Percentiles rank a stretch among this genome's conserved stretches.
Evolutionary conservation across 1,140 invertebrate species (phyloP).

Genomic region (Pachypeltis micranthus): DNA sequence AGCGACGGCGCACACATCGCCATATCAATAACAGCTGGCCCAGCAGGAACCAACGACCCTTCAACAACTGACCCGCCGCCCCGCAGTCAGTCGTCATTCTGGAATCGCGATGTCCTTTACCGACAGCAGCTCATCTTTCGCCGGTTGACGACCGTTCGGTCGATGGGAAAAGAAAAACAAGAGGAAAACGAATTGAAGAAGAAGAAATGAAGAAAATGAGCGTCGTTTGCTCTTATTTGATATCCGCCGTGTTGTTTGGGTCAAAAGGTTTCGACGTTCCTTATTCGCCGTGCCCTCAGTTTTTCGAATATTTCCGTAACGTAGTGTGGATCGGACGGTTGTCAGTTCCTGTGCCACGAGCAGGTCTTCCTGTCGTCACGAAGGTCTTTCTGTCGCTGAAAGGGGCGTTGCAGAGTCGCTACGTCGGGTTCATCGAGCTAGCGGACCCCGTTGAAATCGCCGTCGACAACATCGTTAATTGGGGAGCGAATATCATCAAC

Average conservation of each 20-base stretch:
- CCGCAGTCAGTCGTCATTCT: neutral
- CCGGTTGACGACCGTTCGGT: neutral
- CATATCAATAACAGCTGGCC: neutral
- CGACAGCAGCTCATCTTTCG: neutral
- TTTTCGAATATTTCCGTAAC: neutral
- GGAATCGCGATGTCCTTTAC: neutral
- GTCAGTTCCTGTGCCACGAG: neutral
- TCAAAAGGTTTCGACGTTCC: neutral
- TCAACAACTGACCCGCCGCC: neutral
- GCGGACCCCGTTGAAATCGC: neutral
- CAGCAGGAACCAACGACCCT: neutral
- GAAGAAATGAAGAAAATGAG: no score
- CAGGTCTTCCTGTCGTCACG: neutral
- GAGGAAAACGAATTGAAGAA: no score
- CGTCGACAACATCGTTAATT: conserved; percentile 7
- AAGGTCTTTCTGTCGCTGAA: neutral
- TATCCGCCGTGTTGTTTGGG: neutral
- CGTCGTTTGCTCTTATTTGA: neutral
- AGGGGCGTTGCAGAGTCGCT: neutral
- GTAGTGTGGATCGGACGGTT: neutral
- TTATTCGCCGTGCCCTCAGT: neutral
- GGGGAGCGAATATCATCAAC: neutral
- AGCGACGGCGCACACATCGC: neutral
- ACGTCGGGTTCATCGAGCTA: conserved; percentile 3
- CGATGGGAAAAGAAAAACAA: no score